These are phyloP conservation scores for Eledone cirrhosa DNA, from an alignment of 2,888 invertebrate genomes.

Conservation along the genomic window DNA sequence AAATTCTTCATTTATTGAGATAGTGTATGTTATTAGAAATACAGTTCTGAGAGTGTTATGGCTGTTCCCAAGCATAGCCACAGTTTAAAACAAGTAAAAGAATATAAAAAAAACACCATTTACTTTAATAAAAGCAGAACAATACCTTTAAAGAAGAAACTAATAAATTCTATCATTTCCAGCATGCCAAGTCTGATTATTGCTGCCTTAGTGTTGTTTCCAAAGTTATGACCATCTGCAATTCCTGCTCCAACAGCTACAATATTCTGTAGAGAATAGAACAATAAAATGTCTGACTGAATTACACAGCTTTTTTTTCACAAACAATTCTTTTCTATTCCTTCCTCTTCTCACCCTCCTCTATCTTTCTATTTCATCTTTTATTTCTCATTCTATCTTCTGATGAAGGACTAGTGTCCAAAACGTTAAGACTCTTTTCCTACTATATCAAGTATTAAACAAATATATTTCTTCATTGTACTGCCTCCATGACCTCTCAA, in stretches of 20 bases:
- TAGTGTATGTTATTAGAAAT: too few relatives aligned
- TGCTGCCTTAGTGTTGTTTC: constrained; percentile 99
- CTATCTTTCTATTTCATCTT: too few relatives aligned
- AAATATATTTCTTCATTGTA: too few relatives aligned
- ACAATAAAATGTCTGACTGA: neutral
- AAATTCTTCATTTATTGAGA: too few relatives aligned
- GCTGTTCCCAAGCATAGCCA: too few relatives aligned
- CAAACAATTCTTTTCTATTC: neutral
- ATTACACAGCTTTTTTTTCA: neutral
- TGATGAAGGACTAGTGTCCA: too few relatives aligned
- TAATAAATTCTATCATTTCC: constrained; percentile 98
- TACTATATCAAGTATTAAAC: too few relatives aligned
- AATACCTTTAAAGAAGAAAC: constrained; percentile 67
- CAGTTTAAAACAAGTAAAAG: too few relatives aligned
- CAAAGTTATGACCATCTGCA: constrained; percentile 91
- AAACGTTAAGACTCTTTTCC: too few relatives aligned
- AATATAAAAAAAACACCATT: constrained; percentile 67
- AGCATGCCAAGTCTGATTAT: constrained; percentile 96
- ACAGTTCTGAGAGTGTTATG: too few relatives aligned
- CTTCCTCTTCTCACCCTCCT: neutral
- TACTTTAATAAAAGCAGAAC: constrained; percentile 63
- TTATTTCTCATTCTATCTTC: too few relatives aligned
- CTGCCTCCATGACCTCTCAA: too few relatives aligned
- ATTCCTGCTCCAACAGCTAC: constrained; percentile 99
- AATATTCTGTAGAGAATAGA: constrained; percentile 78